phyloP scores from a whole-genome alignment of 2,888 invertebrate genomes.

The Zaprionus obscuricornis region DNA sequence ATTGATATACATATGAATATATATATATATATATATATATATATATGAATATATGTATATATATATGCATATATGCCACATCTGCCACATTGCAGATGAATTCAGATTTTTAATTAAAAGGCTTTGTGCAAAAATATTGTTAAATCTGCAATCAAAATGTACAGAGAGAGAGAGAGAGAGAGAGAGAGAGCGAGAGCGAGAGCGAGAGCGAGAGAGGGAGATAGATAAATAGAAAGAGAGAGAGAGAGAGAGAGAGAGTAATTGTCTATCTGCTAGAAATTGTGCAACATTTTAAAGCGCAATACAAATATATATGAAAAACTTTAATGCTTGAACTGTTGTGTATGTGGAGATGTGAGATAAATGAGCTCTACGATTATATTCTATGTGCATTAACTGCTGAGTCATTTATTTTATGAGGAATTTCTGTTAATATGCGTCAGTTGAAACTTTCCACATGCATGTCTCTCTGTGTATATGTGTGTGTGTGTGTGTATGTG shows the following conservation, averaged over 20 bases:
- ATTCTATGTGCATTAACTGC: constrained; percentile 28
- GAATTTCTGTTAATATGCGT: constrained; percentile 46
- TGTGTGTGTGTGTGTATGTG: constrained; percentile 24
- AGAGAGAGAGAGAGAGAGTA: too few species aligned
- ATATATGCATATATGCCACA: too few species aligned
- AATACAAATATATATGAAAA: too few species aligned
- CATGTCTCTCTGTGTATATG: constrained; percentile 2
- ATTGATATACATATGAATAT: too few species aligned
- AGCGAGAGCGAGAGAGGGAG: not conserved
- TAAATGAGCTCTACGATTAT: too few species aligned
- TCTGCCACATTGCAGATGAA: constrained; percentile 29
- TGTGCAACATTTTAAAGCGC: too few species aligned
- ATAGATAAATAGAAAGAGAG: constrained; percentile 16
- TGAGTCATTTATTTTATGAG: constrained; percentile 60
- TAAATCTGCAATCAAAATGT: constrained; percentile 27
- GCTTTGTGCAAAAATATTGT: constrained; percentile 38
- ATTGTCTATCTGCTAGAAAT: too few species aligned
- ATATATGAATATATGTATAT: too few species aligned
- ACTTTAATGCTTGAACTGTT: too few species aligned
- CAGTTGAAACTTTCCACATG: constrained; percentile 15
- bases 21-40: too few species aligned
- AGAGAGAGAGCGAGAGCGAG: not conserved
- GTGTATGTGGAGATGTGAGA: too few species aligned
- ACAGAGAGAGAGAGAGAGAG: not conserved
- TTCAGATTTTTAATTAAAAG: constrained; percentile 67